Evolutionary conservation across 2,113 vertebrate species (phyloP).

Genomic region (Melospiza georgiana): DNA sequence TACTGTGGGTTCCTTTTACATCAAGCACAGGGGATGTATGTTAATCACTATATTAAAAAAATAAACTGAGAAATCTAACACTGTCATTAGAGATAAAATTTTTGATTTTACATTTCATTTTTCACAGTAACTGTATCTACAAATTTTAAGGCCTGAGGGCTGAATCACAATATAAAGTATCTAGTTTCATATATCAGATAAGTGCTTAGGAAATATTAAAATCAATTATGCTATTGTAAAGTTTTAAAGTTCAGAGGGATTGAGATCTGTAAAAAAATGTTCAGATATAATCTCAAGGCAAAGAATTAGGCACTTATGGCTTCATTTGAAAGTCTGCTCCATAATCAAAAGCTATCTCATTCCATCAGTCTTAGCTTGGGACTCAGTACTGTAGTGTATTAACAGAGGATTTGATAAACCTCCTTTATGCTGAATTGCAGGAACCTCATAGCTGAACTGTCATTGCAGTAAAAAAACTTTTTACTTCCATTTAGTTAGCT

Average conservation of each 20-base stretch:
- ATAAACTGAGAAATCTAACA: neutral
- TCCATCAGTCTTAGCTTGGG: neutral
- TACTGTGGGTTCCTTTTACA: neutral
- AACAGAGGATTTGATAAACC: neutral
- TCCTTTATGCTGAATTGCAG: neutral
- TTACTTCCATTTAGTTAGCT: neutral
- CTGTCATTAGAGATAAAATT: neutral
- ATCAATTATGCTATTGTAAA: conserved; percentile 37
- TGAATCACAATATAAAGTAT: neutral
- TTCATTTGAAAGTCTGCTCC: neutral
- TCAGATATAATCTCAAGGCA: conserved; percentile 37
- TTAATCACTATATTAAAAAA: neutral
- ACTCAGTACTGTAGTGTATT: neutral
- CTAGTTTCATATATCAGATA: conserved; percentile 3
- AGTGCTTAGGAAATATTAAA: conserved; percentile 27
- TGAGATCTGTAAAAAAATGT: conserved; percentile 29
- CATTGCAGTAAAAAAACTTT: neutral
- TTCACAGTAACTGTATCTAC: neutral
- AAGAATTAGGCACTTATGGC: neutral
- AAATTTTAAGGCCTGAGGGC: conserved; percentile 13
- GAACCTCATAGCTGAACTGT: neutral
- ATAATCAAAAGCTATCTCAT: neutral
- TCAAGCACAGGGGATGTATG: neutral
- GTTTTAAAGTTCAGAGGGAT: conserved; percentile 26
- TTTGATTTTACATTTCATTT: neutral